These are phyloP conservation scores for Dendroctonus valens DNA, from an alignment of 1,140 invertebrate species.

Conservation along the genomic window DNA sequence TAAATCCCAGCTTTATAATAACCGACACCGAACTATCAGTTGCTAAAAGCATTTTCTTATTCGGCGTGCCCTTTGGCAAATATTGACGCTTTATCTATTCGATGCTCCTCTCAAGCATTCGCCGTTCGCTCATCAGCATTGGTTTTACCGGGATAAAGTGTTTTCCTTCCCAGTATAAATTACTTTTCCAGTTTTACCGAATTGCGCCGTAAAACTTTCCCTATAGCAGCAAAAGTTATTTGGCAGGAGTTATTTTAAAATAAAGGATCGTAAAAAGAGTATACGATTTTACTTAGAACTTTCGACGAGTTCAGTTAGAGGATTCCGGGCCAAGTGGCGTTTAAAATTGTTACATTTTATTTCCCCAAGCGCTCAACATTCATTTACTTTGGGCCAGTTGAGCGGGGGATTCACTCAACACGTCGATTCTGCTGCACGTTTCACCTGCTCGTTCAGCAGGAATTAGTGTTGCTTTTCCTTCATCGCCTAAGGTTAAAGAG, in stretches of 20 bases:
- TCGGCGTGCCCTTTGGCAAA: slow-evolving; percentile 13
- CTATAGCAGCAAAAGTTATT: slow-evolving; percentile 17
- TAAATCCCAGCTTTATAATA: background rate
- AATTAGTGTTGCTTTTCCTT: too few relatives aligned
- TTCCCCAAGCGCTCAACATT: background rate
- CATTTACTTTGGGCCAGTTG: too few relatives aligned
- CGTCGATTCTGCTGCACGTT: too few relatives aligned
- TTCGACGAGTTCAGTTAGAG: slow-evolving; percentile 16
- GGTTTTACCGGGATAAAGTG: slow-evolving; percentile 24
- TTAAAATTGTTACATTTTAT: slow-evolving; percentile 5
- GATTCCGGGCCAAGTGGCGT: slow-evolving; percentile 8
- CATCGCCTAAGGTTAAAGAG: too few relatives aligned
- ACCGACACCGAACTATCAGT: slow-evolving; percentile 4
- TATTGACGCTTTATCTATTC: slow-evolving; percentile 26
- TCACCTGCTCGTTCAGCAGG: too few relatives aligned
- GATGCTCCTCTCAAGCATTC: slow-evolving; percentile 12
- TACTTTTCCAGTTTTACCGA: slow-evolving; percentile 25
- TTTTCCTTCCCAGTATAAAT: slow-evolving; percentile 22
- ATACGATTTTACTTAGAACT: slow-evolving; percentile 22
- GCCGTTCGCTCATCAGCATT: slow-evolving; percentile 20
- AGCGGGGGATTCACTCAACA: too few relatives aligned
- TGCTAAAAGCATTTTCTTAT: slow-evolving; percentile 22
- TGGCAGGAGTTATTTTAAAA: slow-evolving; percentile 21
- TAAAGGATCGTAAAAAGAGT: slow-evolving; percentile 21
- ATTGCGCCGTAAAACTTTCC: slow-evolving; percentile 21